A percentile compares a stretch with the other conserved stretches of the same genome.
Conservation (phyloP, 2,888 invertebrate genomes). For the Alitta virens region DNA sequence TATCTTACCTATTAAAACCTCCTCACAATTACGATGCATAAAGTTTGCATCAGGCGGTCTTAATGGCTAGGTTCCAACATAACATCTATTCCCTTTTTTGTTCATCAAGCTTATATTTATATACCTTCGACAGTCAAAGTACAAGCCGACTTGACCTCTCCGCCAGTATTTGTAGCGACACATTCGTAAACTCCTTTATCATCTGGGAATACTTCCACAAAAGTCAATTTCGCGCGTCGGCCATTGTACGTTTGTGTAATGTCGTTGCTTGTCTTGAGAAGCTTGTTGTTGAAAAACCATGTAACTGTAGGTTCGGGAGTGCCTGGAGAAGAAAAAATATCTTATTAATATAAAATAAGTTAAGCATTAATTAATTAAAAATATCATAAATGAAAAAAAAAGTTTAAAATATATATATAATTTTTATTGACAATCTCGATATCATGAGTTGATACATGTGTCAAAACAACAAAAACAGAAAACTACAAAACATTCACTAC, state of each 20-base stretch:
- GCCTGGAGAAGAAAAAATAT: conserved; percentile 22
- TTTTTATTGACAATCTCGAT: no score
- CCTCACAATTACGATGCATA: no score
- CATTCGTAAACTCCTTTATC: conserved; percentile 96
- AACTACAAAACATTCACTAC: no score
- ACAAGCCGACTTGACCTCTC: conserved; percentile 66
- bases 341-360: background rate
- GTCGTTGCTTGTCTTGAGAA: conserved; percentile 37
- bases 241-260: conserved; percentile 40
- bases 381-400: no score
- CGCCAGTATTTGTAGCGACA: conserved; percentile 86
- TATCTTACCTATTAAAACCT: no score
- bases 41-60: no score
- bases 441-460: no score
- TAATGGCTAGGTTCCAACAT: no score
- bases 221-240: conserved; percentile 78
- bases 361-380: no score
- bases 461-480: no score
- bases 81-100: background rate
- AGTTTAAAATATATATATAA: no score
- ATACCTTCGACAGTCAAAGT: conserved; percentile 45
- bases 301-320: conserved; percentile 35
- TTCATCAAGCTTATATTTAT: no score
- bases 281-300: conserved; percentile 43
- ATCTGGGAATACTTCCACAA: conserved; percentile 86